Percentiles rank a stretch among this genome's conserved stretches.
Conservation (phyloP, 2,113 vertebrate genomes). For the Dromas ardeola region DNA sequence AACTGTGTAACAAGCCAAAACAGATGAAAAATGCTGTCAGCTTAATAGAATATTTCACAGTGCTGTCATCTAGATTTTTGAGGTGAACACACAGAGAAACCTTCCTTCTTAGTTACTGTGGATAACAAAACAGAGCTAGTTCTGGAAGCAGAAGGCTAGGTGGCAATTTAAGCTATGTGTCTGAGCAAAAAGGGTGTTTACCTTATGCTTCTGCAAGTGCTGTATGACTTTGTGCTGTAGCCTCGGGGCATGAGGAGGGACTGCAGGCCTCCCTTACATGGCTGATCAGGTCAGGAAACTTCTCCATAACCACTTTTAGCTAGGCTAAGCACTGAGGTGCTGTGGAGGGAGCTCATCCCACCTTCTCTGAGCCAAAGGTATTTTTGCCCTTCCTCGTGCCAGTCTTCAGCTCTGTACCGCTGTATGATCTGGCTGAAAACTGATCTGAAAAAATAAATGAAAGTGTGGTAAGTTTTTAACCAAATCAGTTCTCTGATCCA, state of each 20-base stretch:
- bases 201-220: neutral
- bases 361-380: neutral
- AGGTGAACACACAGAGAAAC: neutral
- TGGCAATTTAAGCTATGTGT: neutral
- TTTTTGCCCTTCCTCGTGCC: neutral
- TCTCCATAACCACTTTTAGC: neutral
- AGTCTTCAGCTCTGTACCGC: neutral
- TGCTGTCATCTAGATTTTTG: slow-evolving; percentile 14
- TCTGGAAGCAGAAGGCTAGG: neutral
- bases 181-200: neutral
- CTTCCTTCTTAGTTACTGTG: neutral
- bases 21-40: slow-evolving; percentile 19
- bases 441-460: neutral
- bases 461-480: neutral
- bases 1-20: slow-evolving; percentile 41
- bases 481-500: neutral
- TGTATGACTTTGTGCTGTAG: neutral
- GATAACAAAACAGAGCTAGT: neutral
- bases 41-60: slow-evolving; percentile 34
- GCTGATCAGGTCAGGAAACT: neutral
- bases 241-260: neutral
- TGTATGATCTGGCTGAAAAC: neutral
- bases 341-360: neutral
- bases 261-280: neutral
- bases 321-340: neutral